Base-by-base conservation (phyloP, 2,888 invertebrate genomes). In the Synergus japonicus region DNA sequence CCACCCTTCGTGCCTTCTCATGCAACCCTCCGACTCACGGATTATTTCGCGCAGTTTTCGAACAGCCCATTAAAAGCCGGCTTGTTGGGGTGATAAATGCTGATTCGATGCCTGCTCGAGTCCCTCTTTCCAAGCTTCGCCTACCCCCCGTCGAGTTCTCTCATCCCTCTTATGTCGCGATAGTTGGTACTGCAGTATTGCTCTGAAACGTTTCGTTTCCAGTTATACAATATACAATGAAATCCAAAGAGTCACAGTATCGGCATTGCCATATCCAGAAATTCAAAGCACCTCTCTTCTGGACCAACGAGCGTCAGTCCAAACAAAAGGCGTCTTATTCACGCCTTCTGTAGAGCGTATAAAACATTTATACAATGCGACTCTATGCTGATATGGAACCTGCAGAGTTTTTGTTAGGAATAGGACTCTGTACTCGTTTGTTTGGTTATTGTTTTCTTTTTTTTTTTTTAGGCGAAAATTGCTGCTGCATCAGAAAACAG, bases 31-130 rank as follows among this genome's bases (percentile, higher is more conserved):
- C 77, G 64, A 73, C 76, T 76, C 76, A 76, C 83, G 84, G 89
- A 89, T 90, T 90, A 90, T 90, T 90, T 89, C 89, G 88, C 89
- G 85, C 88, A 88, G 89, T 89, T 90, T 90, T 89, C 89, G 87
- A 89, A 89, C 88, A 88, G 88, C 88, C 90, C 87, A 89, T 90
- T 90, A 88, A 89, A 90, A 88, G 88, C 87, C 85, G 85, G 87
- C 89, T 89, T 86, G 87, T 87, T 86, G 88, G 88, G 87, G 86
- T 88, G 89, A 89, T 90, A 89, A 90, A 89, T 89, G 88, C 89
- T 89, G 90, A 90, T 90, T 90, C 87, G 88, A 85, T 79, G 69
- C 76, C 54, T 78, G 37, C 79, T 78, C 65, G 77, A 78, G 81
- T 44, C 43, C 67, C 69, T 43, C 63, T 66, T 37, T 66, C 66